Evolutionary conservation across 2,888 invertebrate species (phyloP).

Genomic region (Synergus umbraculus): DNA sequence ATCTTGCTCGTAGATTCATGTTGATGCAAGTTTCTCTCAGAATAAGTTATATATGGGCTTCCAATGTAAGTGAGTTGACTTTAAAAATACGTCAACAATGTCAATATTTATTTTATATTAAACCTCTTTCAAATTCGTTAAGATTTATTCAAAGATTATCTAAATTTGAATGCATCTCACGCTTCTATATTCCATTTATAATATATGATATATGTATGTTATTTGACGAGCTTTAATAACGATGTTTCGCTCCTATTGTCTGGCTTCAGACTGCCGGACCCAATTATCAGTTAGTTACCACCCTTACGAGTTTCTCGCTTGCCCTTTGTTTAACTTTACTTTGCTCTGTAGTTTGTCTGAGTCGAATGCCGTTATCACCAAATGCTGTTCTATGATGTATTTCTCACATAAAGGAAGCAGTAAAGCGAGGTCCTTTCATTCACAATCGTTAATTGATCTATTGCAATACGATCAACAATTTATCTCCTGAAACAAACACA

Average conservation of each 20-base stretch:
- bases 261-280: conserved; percentile 21
- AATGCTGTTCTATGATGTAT: conserved; percentile 9
- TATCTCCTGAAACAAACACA: not conserved
- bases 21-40: too few species aligned
- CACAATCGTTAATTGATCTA: conserved; percentile 7
- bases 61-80: too few species aligned
- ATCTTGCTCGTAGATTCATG: too few species aligned
- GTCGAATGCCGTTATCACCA: conserved; percentile 28
- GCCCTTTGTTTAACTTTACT: conserved; percentile 30
- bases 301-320: conserved; percentile 24
- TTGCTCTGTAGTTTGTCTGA: not conserved
- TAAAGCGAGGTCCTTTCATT: conserved; percentile 25
- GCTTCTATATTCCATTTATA: not conserved
- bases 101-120: too few species aligned
- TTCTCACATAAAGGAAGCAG: conserved; percentile 24
- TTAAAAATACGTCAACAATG: too few species aligned
- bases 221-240: not conserved
- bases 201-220: not conserved
- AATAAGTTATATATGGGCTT: too few species aligned
- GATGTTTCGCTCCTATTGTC: not conserved
- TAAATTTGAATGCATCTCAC: not conserved
- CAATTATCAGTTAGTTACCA: conserved; percentile 38
- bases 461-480: conserved; percentile 12
- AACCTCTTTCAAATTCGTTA: too few species aligned
- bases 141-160: too few species aligned